Percentiles rank a stretch among this genome's conserved stretches.
These are phyloP conservation scores for Lithosia quadra DNA, from an alignment of 2,888 invertebrate genomes.

Conservation along the genomic window DNA sequence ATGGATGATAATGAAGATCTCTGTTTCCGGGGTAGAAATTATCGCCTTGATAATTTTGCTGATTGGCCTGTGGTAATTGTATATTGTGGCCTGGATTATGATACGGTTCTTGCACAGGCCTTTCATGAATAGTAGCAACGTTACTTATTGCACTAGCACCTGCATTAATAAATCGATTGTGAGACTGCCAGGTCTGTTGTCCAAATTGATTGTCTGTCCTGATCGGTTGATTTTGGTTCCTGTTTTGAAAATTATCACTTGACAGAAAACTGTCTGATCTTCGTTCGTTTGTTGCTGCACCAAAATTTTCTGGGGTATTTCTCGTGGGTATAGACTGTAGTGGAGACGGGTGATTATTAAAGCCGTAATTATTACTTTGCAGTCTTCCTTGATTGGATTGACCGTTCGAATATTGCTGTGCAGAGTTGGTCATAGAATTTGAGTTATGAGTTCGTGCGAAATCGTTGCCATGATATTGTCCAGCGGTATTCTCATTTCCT, in stretches of 20 bases:
- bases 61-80: neutral
- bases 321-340: neutral
- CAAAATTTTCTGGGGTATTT: slow-evolving; percentile 13
- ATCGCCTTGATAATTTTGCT: slow-evolving; percentile 6
- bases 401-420: slow-evolving; percentile 15
- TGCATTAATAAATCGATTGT: slow-evolving; percentile 16
- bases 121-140: neutral
- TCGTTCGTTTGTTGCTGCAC: neutral
- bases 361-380: slow-evolving; percentile 15
- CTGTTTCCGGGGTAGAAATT: neutral
- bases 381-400: slow-evolving; percentile 19
- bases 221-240: slow-evolving; percentile 5
- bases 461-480: slow-evolving; percentile 24
- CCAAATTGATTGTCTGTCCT: slow-evolving; percentile 13
- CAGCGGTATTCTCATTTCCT: slow-evolving; percentile 24
- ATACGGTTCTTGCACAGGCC: slow-evolving; percentile 21
- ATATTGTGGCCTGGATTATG: slow-evolving; percentile 14
- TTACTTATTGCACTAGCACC: slow-evolving; percentile 3
- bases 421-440: slow-evolving; percentile 17
- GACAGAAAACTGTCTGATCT: slow-evolving; percentile 7
- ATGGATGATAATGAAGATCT: slow-evolving; percentile 17
- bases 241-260: slow-evolving; percentile 6
- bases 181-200: slow-evolving; percentile 24
- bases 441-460: slow-evolving; percentile 39
- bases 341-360: slow-evolving; percentile 11